Percentiles rank a stretch among this genome's conserved stretches.
phyloP scores from a whole-genome alignment of 2,888 invertebrate species.

The Spisula subtruncata region DNA sequence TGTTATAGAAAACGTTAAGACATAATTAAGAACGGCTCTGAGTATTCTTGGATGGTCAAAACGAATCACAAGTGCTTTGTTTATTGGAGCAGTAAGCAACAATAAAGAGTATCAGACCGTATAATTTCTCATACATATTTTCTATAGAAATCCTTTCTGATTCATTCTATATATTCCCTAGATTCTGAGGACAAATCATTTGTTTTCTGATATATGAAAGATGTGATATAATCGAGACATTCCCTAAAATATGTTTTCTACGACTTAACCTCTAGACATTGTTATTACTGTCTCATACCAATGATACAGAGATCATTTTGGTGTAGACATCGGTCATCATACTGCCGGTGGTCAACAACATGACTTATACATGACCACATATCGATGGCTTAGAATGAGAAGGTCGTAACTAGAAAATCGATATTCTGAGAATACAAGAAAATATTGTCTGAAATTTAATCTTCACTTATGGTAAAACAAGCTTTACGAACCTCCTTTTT shows the following conservation, averaged over 20 bases:
- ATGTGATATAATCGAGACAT: conserved; percentile 26
- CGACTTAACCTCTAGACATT: conserved; percentile 24
- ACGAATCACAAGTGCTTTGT: not conserved
- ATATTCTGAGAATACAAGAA: too few relatives aligned
- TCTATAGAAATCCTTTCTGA: not conserved
- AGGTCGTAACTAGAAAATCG: too few relatives aligned
- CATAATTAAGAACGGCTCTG: not conserved
- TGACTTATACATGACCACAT: too few relatives aligned
- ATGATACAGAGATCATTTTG: conserved; percentile 22
- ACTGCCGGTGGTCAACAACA: too few relatives aligned
- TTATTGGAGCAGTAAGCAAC: not conserved
- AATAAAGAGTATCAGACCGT: not conserved
- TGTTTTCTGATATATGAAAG: conserved; percentile 39
- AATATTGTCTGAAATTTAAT: too few relatives aligned
- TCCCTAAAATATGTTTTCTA: conserved; percentile 16
- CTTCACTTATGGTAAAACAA: too few relatives aligned
- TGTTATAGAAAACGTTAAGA: not conserved
- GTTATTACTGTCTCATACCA: conserved; percentile 14
- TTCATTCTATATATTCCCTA: not conserved
- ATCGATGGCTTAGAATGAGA: too few relatives aligned
- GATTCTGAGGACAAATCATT: conserved; percentile 24
- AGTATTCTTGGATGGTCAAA: not conserved
- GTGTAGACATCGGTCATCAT: not conserved
- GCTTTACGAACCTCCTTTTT: too few relatives aligned
- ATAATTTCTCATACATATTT: not conserved